Evolutionary conservation across 1,140 invertebrate genomes (phyloP).

Genomic region (Lepidotrigona ventralis): DNA sequence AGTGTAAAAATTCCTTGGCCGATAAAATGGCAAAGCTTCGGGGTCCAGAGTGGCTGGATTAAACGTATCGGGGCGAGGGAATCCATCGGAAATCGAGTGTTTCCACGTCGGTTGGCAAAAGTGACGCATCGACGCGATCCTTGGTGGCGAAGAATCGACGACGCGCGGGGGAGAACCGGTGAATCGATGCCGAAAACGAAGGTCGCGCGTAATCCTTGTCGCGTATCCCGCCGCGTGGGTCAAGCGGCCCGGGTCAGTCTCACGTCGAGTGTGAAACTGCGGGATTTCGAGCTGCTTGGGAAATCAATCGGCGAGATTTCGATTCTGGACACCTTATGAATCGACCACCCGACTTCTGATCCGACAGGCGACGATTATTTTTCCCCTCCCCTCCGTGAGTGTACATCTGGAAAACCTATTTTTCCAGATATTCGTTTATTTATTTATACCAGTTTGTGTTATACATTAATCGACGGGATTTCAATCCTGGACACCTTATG

Average conservation of each 20-base stretch:
- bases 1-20: background rate
- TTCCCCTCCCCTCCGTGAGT: too few species aligned
- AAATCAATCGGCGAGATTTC: conserved; percentile 66
- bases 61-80: background rate
- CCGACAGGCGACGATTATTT: too few species aligned
- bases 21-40: background rate
- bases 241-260: conserved; percentile 69
- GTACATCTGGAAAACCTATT: too few species aligned
- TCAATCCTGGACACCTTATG: background rate
- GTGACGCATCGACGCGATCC: conserved; percentile 39
- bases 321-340: background rate
- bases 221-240: conserved; percentile 62
- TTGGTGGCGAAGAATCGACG: background rate
- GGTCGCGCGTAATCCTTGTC: conserved; percentile 43
- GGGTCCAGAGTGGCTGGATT: background rate
- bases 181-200: conserved; percentile 14
- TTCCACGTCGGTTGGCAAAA: conserved; percentile 24
- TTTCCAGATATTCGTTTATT: too few species aligned
- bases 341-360: too few species aligned
- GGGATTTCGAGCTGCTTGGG: conserved; percentile 52
- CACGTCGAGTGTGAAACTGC: conserved; percentile 73
- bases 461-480: conserved; percentile 63
- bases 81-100: conserved; percentile 1
- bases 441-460: too few species aligned
- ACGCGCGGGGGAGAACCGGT: background rate